These are phyloP conservation scores for Aspiorhynchus laticeps DNA, from an alignment of 2,113 vertebrate species.

Conservation along the genomic window DNA sequence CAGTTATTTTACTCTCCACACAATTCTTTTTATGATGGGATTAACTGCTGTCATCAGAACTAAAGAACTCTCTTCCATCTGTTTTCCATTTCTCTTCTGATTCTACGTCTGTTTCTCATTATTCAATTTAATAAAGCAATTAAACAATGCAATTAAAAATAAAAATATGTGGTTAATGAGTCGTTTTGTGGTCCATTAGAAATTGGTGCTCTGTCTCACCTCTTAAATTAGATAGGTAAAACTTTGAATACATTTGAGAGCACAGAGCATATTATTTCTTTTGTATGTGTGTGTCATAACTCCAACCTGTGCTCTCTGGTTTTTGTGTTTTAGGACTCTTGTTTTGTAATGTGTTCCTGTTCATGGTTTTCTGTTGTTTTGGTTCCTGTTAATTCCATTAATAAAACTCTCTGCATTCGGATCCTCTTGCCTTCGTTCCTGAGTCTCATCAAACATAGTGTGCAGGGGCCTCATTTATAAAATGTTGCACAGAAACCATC, in stretches of 20 bases:
- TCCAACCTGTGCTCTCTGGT: background rate
- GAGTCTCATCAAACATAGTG: background rate
- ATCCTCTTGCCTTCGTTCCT: too few species aligned
- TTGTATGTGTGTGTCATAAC: background rate
- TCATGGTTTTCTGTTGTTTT: too few species aligned
- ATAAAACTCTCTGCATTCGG: too few species aligned
- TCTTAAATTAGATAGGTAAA: background rate
- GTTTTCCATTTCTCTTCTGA: background rate
- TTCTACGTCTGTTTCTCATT: background rate
- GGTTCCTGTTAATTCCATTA: too few species aligned
- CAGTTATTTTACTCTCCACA: background rate
- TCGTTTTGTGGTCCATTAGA: constrained; percentile 5
- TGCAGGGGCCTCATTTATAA: too few species aligned
- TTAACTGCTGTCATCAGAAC: constrained; percentile 3
- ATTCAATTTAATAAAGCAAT: constrained; percentile 4
- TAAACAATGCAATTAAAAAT: background rate
- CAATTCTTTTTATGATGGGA: background rate
- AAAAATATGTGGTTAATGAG: background rate
- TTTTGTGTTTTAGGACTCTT: background rate
- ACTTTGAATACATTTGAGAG: background rate
- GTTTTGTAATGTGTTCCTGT: background rate
- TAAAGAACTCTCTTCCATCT: background rate
- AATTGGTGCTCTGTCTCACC: background rate
- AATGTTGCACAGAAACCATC: too few species aligned
- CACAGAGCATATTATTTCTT: background rate